These are phyloP conservation scores for Aleiodes leptofemur DNA, from an alignment of 2,888 invertebrate genomes.

Conservation along the genomic window DNA sequence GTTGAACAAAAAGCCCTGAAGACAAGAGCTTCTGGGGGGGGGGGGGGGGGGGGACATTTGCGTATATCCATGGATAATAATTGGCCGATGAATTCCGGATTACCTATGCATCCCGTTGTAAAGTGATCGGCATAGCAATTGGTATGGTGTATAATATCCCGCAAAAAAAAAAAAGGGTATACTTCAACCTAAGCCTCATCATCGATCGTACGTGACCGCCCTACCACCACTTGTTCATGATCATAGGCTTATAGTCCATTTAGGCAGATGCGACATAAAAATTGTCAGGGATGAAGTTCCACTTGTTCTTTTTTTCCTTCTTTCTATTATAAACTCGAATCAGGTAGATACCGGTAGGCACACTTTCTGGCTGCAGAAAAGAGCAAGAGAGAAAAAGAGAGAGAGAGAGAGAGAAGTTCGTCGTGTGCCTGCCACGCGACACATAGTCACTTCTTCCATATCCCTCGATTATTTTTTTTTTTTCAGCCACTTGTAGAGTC, in stretches of 20 bases:
- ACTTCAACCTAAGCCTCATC: conserved; percentile 2
- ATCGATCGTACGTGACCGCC: conserved; percentile 12
- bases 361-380: conserved; percentile 2
- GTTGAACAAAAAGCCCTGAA: background rate
- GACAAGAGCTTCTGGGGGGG: conserved; percentile 20
- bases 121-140: conserved; percentile 26
- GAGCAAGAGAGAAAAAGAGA: background rate
- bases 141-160: conserved; percentile 17
- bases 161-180: background rate
- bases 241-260: conserved; percentile 64
- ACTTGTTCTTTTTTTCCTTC: background rate
- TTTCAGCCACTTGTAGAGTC: conserved; percentile 25
- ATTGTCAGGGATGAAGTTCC: conserved; percentile 13
- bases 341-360: background rate
- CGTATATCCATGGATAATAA: conserved; percentile 15
- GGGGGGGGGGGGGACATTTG: conserved; percentile 15
- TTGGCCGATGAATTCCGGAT: conserved; percentile 24
- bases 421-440: conserved; percentile 66
- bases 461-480: background rate
- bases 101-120: conserved; percentile 27
- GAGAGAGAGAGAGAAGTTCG: conserved; percentile 29
- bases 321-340: background rate
- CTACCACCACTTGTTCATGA: conserved; percentile 49
- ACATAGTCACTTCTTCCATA: conserved; percentile 54
- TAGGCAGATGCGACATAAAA: conserved; percentile 68